These are phyloP conservation scores for Drosophila malerkotliana DNA, from an alignment of 1,140 invertebrate species.

Conservation along the genomic window DNA sequence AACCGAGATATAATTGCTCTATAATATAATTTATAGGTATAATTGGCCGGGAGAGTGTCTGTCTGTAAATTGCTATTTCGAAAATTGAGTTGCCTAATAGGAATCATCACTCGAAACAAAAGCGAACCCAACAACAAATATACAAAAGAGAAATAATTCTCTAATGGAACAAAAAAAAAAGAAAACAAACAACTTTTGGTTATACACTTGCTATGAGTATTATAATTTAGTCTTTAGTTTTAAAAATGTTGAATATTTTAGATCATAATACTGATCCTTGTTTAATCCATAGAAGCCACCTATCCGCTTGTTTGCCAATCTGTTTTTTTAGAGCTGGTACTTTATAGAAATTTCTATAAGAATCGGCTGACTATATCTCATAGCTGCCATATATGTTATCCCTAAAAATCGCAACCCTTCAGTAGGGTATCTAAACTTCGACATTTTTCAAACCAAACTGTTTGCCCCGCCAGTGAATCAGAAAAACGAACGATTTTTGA, in stretches of 20 bases:
- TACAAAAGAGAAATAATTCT: slow-evolving; percentile 1
- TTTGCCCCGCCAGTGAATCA: slow-evolving; percentile 6
- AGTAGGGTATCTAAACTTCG: background rate
- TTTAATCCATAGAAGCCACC: too few relatives aligned
- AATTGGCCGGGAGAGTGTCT: slow-evolving; percentile 20
- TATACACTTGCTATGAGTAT: background rate
- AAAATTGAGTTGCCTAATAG: slow-evolving; percentile 42
- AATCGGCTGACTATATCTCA: too few relatives aligned
- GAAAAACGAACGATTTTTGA: slow-evolving; percentile 22
- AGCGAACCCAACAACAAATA: background rate
- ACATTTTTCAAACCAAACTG: background rate
- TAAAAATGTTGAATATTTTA: too few relatives aligned
- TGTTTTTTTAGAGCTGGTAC: too few relatives aligned
- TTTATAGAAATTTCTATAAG: too few relatives aligned
- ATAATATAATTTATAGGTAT: slow-evolving; percentile 36
- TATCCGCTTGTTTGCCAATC: too few relatives aligned
- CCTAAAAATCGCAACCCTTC: too few relatives aligned
- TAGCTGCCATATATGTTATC: too few relatives aligned
- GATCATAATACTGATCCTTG: too few relatives aligned
- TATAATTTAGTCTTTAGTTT: too few relatives aligned
- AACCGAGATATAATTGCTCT: slow-evolving; percentile 32
- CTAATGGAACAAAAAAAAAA: background rate
- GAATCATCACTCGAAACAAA: background rate
- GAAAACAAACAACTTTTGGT: background rate
- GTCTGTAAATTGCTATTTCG: slow-evolving; percentile 22